Evolutionary conservation across 2,888 invertebrate genomes (phyloP).

Genomic region (Chrysotoxum bicinctum): DNA sequence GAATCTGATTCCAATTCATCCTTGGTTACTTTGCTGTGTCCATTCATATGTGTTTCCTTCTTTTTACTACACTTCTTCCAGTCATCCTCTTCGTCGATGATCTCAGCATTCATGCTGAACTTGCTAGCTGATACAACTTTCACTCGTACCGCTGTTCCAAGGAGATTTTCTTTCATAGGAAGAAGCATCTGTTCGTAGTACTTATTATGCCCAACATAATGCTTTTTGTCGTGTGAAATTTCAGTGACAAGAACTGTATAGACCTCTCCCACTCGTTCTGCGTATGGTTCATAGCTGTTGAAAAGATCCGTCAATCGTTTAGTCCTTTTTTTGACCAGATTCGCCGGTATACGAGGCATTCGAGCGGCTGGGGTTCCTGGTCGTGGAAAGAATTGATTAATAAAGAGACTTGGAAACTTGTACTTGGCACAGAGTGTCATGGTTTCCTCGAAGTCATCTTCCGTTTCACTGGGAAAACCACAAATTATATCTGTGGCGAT

Average conservation of each 20-base stretch:
- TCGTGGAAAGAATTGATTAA: constrained; percentile 98
- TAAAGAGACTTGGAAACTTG: constrained; percentile 96
- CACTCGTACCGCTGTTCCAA: constrained; percentile 93
- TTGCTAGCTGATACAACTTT: constrained; percentile 87
- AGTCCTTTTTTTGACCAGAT: constrained; percentile 94
- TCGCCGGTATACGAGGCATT: constrained; percentile 91
- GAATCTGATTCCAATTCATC: background rate
- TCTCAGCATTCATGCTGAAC: constrained; percentile 90
- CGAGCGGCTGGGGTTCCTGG: constrained; percentile 98
- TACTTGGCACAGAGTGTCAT: constrained; percentile 91
- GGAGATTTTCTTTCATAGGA: constrained; percentile 88
- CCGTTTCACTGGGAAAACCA: constrained; percentile 98
- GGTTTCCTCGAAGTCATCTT: constrained; percentile 93
- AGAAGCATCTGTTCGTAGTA: constrained; percentile 96
- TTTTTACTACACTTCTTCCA: constrained; percentile 80
- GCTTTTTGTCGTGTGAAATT: constrained; percentile 93
- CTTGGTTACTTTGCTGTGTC: background rate
- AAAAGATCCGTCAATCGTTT: constrained; percentile 94
- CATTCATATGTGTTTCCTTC: constrained; percentile 29
- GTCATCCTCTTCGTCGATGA: constrained; percentile 84
- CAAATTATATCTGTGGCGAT: constrained; percentile 99
- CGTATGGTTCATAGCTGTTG: constrained; percentile 93
- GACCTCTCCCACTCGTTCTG: constrained; percentile 83
- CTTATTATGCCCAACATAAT: constrained; percentile 97
- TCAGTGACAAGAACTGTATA: constrained; percentile 95